Evolutionary conservation across 2,888 invertebrate species (phyloP), one percentile per base, ranked within the genome.

Genomic region (Gnatocerus cornutus): DNA sequence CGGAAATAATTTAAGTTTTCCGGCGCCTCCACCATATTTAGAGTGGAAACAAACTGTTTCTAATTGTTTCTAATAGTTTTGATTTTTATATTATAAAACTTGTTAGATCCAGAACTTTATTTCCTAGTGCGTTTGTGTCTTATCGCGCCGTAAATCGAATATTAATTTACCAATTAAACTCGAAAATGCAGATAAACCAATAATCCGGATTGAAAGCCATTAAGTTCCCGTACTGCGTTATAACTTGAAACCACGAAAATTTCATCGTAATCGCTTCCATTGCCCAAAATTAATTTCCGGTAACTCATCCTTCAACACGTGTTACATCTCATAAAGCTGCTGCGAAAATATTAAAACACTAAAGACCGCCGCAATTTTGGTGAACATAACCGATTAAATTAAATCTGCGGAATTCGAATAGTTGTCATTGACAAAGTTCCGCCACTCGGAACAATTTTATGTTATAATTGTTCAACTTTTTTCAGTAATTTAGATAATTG

Each of bases 161-260:
- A 63, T 68, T 63, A 68, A 68, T 62, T 56, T 53, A 33, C 53
- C 55, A 68, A 68, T 68, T 68, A 68, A 55, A 13, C 48, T 13
- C 63, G 62, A 68, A 64, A 55, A 48, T 53, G 48, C 39, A 56
- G 63, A 63, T 68, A 69, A 37, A 68, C 62, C 68, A 50, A 68
- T 68, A 63, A 63, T 63, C 43, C 48, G 41, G 46, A 64, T 46
- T 45, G 64, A 65, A 58, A 52, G 53, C 56, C 64, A 69, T 69
- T 69, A 64, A 56, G 58, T 53, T 50, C 39, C 59, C 52, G 43
- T 43, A 41, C 67, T 21, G 30, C 39, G 58, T 21, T 21, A 21
- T 21, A 21, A 21, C 21, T 21, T 21, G 21, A 21, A 55, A 58
- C 56, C 56, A 43, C 37, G 13, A 39, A 59, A 46, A 59, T 59